Conservation (phyloP, 2,888 invertebrate species). For the Noctua fimbriata region DNA sequence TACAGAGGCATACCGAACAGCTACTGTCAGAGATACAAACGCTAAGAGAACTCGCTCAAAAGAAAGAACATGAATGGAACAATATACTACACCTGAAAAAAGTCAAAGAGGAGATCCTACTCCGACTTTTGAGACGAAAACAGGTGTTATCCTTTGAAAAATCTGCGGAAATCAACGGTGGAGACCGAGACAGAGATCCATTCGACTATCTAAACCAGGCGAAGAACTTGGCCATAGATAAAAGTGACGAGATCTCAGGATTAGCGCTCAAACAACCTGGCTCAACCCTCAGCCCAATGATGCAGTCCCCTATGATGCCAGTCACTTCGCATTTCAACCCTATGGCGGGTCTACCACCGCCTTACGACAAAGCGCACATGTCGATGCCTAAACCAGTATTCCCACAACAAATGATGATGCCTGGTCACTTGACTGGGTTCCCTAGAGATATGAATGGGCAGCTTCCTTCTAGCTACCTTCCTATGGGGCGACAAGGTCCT, state of each 20-base stretch:
- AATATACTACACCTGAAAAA: conserved; percentile 95
- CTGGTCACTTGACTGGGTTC: conserved; percentile 83
- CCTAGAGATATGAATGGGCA: conserved; percentile 90
- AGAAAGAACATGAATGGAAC: conserved; percentile 97
- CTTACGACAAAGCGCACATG: conserved; percentile 87
- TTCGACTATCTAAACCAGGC: conserved; percentile 86
- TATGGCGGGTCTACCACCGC: conserved; percentile 85
- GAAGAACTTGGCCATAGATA: conserved; percentile 86
- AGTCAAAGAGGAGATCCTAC: conserved; percentile 95
- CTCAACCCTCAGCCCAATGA: conserved; percentile 78
- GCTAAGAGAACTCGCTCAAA: conserved; percentile 93
- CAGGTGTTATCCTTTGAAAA: conserved; percentile 91
- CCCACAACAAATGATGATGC: conserved; percentile 85
- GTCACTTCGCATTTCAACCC: conserved; percentile 84
- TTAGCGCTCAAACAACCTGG: conserved; percentile 84
- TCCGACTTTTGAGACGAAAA: conserved; percentile 93
- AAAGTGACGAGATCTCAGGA: conserved; percentile 88
- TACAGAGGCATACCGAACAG: conserved; percentile 92
- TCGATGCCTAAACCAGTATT: conserved; percentile 85
- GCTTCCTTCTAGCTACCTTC: conserved; percentile 87
- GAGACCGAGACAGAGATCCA: conserved; percentile 80
- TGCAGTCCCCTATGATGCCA: conserved; percentile 82
- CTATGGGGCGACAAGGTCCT: conserved; percentile 93
- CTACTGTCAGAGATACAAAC: conserved; percentile 92
- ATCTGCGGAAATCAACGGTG: conserved; percentile 82